Percentiles rank a stretch among this genome's conserved stretches.
Evolutionary conservation across 2,797 vertebrate genomes (phyloP).

Genomic region (Fistularia commersonii): DNA sequence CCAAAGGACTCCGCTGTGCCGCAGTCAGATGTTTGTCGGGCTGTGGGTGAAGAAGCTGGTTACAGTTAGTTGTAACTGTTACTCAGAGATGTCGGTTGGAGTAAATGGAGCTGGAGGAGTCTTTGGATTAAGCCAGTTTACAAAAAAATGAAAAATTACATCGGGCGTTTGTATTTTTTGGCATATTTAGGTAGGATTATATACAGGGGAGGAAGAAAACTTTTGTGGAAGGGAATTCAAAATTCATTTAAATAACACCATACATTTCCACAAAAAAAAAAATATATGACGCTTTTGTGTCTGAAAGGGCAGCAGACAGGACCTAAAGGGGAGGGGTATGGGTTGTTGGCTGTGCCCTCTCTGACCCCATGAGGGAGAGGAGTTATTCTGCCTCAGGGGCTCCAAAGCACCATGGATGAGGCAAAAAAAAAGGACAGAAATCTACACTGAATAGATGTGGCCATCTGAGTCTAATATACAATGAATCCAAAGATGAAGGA

Average conservation of each 20-base stretch:
- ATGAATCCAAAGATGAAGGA: neutral
- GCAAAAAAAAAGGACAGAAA: slow-evolving; percentile 14
- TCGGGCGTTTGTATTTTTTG: too few relatives aligned
- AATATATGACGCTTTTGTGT: slow-evolving; percentile 11
- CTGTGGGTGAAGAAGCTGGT: too few relatives aligned
- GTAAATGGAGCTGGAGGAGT: too few relatives aligned
- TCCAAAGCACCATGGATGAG: neutral
- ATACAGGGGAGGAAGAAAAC: too few relatives aligned
- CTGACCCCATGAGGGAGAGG: slow-evolving; percentile 18
- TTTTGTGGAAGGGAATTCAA: neutral
- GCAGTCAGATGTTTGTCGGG: too few relatives aligned
- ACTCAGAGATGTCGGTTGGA: too few relatives aligned
- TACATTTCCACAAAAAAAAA: slow-evolving; percentile 4
- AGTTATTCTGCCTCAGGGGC: slow-evolving; percentile 18
- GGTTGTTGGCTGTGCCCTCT: slow-evolving; percentile 8
- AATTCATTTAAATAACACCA: neutral
- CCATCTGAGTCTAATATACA: slow-evolving; percentile 12
- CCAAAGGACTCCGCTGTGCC: too few relatives aligned
- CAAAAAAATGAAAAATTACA: too few relatives aligned
- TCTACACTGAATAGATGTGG: slow-evolving; percentile 1
- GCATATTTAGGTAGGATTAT: too few relatives aligned
- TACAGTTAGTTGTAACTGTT: too few relatives aligned
- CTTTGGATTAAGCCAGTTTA: too few relatives aligned
- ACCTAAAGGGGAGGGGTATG: slow-evolving; percentile 8
- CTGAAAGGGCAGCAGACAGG: neutral